Conservation (phyloP, 2,113 vertebrate species). For the Hippocampus mohnikei region DNA sequence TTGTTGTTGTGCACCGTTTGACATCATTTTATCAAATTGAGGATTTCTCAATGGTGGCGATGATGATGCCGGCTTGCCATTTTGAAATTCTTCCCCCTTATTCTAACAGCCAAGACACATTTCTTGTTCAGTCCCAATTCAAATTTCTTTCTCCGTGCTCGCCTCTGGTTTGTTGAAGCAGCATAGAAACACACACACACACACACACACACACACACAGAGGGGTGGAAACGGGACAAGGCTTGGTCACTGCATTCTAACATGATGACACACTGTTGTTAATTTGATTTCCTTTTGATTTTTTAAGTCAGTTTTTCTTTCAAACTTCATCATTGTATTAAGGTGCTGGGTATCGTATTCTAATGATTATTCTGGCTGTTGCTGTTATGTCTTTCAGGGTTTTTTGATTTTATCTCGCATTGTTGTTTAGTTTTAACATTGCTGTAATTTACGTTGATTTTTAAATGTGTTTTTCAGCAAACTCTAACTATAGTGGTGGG, state of each 20-base stretch:
- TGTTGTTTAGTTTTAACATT: slow-evolving; percentile 63
- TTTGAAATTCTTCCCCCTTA: neutral
- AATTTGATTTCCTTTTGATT: slow-evolving; percentile 42
- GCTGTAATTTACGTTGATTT: slow-evolving; percentile 74
- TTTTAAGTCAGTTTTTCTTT: slow-evolving; percentile 48
- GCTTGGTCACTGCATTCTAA: slow-evolving; percentile 42
- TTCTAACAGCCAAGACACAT: slow-evolving; percentile 13
- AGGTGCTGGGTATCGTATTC: slow-evolving; percentile 72
- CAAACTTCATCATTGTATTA: slow-evolving; percentile 68
- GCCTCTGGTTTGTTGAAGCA: slow-evolving; percentile 22
- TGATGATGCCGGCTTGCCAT: slow-evolving; percentile 36
- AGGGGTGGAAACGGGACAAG: neutral
- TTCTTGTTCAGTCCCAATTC: neutral
- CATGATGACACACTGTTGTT: slow-evolving; percentile 57
- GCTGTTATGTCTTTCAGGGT: slow-evolving; percentile 72
- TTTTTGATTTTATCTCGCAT: slow-evolving; percentile 65
- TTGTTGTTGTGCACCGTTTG: neutral
- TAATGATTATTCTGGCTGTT: slow-evolving; percentile 71
- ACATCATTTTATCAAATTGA: slow-evolving; percentile 13
- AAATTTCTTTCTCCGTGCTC: slow-evolving; percentile 18
- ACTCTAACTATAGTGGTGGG: slow-evolving; percentile 73
- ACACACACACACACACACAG: neutral
- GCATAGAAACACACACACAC: slow-evolving; percentile 11
- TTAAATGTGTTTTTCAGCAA: slow-evolving; percentile 71
- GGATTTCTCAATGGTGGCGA: slow-evolving; percentile 18